A percentile compares a stretch with the other conserved stretches of the same genome.
Conservation (phyloP, 2,113 vertebrate genomes). For the Petromus typicus region DNA sequence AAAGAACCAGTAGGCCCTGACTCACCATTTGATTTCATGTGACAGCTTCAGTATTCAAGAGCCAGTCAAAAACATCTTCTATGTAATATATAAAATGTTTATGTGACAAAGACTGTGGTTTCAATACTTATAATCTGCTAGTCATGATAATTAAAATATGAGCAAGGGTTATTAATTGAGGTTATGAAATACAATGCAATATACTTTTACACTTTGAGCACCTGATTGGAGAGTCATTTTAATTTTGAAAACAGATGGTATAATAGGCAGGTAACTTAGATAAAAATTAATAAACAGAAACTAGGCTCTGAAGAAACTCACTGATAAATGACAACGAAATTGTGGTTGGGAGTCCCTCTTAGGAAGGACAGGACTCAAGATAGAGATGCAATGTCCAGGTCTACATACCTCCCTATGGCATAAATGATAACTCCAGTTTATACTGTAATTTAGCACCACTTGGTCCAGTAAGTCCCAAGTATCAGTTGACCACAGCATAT, state of each 20-base stretch:
- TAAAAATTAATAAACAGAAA: background rate
- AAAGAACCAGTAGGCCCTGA: slow-evolving; percentile 70
- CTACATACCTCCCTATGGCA: background rate
- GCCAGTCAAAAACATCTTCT: background rate
- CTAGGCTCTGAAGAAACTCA: background rate
- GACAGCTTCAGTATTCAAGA: slow-evolving; percentile 48
- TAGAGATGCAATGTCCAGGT: background rate
- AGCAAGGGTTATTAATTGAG: slow-evolving; percentile 34
- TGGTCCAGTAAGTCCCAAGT: background rate
- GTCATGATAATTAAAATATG: background rate
- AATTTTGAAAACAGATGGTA: background rate
- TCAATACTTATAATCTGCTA: background rate
- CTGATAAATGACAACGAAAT: background rate
- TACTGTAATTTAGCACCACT: background rate
- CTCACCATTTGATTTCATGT: slow-evolving; percentile 74
- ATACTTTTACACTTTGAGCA: background rate
- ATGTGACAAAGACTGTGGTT: background rate
- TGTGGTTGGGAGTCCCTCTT: background rate
- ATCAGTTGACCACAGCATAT: background rate
- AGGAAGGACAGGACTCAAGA: background rate
- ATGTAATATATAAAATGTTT: background rate
- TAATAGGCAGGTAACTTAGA: background rate
- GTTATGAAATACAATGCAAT: background rate
- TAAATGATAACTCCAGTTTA: background rate
- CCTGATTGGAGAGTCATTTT: background rate